Percentiles rank a stretch among this genome's conserved stretches.
phyloP scores from a whole-genome alignment of 2,888 invertebrate genomes.

The Lasioglossum morio region DNA sequence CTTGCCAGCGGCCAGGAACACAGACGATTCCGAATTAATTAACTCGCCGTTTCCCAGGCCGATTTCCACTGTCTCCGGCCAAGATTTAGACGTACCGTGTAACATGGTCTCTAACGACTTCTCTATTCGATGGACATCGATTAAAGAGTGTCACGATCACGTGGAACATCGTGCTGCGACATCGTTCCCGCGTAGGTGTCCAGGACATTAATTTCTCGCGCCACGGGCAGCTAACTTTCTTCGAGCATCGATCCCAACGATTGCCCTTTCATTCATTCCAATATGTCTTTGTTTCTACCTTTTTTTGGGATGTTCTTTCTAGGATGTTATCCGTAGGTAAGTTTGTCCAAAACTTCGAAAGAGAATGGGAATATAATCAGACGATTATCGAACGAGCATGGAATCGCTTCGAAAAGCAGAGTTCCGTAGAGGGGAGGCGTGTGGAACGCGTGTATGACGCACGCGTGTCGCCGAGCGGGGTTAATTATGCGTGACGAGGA shows the following conservation, averaged over 20 bases:
- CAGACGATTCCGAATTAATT: constrained; percentile 46
- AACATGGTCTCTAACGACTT: constrained; percentile 55
- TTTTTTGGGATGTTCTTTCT: neutral
- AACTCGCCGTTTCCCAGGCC: constrained; percentile 37
- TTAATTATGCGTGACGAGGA: constrained; percentile 9
- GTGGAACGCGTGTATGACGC: neutral
- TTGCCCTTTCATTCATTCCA: constrained; percentile 32
- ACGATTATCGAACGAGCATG: neutral
- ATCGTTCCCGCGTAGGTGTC: constrained; percentile 47
- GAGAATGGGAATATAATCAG: no score
- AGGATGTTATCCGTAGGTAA: no score
- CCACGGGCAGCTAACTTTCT: constrained; percentile 44
- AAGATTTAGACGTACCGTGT: constrained; percentile 53
- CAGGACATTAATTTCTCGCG: constrained; percentile 56
- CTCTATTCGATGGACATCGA: constrained; percentile 56
- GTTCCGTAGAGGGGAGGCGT: neutral
- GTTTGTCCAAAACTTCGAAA: no score
- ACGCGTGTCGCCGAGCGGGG: neutral
- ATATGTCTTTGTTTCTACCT: neutral
- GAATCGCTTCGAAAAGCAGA: neutral
- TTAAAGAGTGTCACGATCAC: constrained; percentile 56
- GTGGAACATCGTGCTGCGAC: constrained; percentile 52
- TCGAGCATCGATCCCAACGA: constrained; percentile 33
- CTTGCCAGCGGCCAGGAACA: neutral
- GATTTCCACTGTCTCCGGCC: constrained; percentile 25